Evolutionary conservation across 2,113 vertebrate genomes (phyloP).

Genomic region (Daboia siamensis): DNA sequence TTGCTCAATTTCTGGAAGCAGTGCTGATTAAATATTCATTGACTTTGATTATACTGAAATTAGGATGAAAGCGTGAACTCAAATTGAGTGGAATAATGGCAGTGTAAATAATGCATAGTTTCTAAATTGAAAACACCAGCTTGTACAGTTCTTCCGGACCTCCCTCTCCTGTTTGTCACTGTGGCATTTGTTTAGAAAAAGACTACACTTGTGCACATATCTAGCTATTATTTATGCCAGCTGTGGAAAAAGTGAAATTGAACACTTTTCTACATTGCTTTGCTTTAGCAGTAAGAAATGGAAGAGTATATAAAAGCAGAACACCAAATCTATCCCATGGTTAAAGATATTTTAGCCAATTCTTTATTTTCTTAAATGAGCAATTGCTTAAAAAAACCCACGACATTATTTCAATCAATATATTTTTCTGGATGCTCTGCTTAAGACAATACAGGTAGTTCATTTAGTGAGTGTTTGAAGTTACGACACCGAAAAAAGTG

Average conservation of each 20-base stretch:
- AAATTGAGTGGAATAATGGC: constrained; percentile 86
- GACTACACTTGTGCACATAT: constrained; percentile 68
- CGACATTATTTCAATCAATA: background rate
- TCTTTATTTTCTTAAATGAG: background rate
- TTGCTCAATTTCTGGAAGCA: constrained; percentile 87
- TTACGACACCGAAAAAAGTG: too few species aligned
- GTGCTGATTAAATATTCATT: constrained; percentile 92
- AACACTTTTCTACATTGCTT: constrained; percentile 68
- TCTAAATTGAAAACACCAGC: constrained; percentile 86
- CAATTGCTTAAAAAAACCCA: background rate
- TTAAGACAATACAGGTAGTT: background rate
- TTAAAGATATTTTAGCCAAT: background rate
- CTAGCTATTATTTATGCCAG: constrained; percentile 66
- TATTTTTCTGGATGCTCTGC: background rate
- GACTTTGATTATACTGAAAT: constrained; percentile 90
- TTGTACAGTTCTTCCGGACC: constrained; percentile 66
- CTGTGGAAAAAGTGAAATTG: constrained; percentile 60
- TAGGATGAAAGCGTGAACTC: constrained; percentile 84
- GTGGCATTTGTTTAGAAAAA: constrained; percentile 81
- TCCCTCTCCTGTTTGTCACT: constrained; percentile 64
- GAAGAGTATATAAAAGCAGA: constrained; percentile 36
- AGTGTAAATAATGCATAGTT: constrained; percentile 89
- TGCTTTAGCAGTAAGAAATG: constrained; percentile 64
- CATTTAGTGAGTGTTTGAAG: too few species aligned
- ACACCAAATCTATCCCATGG: constrained; percentile 2